phyloP scores from a whole-genome alignment of 2,113 vertebrate species.

The Apus apus region DNA sequence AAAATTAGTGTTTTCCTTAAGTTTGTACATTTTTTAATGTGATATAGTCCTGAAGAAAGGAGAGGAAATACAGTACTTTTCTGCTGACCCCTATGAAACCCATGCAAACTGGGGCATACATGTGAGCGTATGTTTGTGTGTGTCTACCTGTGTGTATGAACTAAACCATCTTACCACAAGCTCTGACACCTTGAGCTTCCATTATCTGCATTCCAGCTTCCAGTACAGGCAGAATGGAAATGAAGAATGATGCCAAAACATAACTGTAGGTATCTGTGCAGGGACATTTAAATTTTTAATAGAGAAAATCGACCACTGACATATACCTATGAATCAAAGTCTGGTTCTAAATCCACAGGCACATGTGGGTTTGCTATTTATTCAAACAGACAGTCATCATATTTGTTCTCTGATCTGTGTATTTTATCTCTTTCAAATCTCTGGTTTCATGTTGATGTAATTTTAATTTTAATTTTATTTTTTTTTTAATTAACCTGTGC shows the following conservation, averaged over 20 bases:
- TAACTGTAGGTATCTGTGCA: not conserved
- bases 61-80: not conserved
- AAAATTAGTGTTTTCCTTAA: not conserved
- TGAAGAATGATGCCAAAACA: not conserved
- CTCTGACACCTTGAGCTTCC: not conserved
- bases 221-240: not conserved
- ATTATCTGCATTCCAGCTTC: not conserved
- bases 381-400: not conserved
- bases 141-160: not conserved
- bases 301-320: not conserved
- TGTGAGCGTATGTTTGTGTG: not conserved
- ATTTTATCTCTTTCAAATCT: not conserved
- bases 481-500: not conserved
- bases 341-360: not conserved
- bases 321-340: not conserved
- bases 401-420: not conserved
- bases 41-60: not conserved
- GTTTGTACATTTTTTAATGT: not conserved
- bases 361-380: not conserved
- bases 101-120: fast-evolving
- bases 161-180: not conserved
- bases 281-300: not conserved
- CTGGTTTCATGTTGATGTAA: not conserved
- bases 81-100: not conserved
- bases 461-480: not conserved